A percentile compares a stretch with the other conserved stretches of the same genome.
Evolutionary conservation across 2,888 invertebrate genomes (phyloP).

Genomic region (Dilophus febrilis): DNA sequence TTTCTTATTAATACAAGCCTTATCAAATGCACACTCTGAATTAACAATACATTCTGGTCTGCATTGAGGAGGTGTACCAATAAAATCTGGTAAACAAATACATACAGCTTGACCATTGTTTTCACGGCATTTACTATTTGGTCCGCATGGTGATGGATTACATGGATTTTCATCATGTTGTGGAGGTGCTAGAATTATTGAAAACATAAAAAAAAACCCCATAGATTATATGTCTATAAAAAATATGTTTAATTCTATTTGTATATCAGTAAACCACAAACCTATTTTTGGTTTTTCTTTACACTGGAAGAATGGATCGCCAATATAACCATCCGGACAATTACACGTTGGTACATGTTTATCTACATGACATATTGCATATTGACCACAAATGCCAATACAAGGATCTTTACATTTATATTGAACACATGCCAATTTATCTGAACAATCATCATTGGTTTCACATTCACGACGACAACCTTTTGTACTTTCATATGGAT

Average conservation of each 20-base stretch:
- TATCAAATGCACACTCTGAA: conserved; percentile 64
- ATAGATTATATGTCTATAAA: background rate
- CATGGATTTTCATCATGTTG: conserved; percentile 49
- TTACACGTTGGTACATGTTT: conserved; percentile 64
- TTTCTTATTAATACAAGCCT: conserved; percentile 69
- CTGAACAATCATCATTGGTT: conserved; percentile 55
- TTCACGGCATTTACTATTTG: conserved; percentile 69
- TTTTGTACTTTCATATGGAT: conserved; percentile 52
- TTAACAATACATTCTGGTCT: conserved; percentile 76
- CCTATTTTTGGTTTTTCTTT: conserved; percentile 33
- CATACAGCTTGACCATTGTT: conserved; percentile 69
- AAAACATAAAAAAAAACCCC: conserved; percentile 20
- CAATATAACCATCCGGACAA: conserved; percentile 57
- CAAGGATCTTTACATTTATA: conserved; percentile 77
- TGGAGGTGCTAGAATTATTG: conserved; percentile 22
- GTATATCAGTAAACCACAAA: conserved; percentile 11
- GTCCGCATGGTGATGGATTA: conserved; percentile 71
- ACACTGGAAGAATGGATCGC: conserved; percentile 69
- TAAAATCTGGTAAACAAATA: conserved; percentile 61
- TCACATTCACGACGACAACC: conserved; percentile 65
- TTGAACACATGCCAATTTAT: conserved; percentile 55
- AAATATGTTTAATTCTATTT: background rate
- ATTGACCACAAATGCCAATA: conserved; percentile 62
- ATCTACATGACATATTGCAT: conserved; percentile 61
- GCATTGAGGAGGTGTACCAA: conserved; percentile 64